Conservation (phyloP, 30 jellyfish, hydroid and myxozoan genomes). For the Catostylus mosaicus region DNA sequence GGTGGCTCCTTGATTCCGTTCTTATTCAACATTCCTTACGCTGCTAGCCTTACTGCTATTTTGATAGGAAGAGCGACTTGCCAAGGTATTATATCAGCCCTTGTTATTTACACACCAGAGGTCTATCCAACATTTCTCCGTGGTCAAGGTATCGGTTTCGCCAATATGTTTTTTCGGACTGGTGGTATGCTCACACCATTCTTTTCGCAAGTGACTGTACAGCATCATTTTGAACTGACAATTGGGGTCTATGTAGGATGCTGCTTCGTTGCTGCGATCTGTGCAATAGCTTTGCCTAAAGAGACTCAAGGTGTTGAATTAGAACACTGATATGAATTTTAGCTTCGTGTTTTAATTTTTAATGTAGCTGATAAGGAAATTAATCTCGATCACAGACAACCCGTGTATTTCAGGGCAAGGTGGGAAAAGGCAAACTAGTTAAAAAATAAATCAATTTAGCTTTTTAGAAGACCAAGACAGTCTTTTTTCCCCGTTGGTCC, state of each 20-base stretch:
- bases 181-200: conserved; percentile 78
- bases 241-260: conserved; percentile 46
- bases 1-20: conserved; percentile 52
- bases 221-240: conserved; percentile 26
- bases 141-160: conserved; percentile 66
- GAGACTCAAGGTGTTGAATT: conserved; percentile 68
- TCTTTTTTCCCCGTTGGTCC: too few species aligned
- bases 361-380: background rate
- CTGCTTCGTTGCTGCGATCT: conserved; percentile 38
- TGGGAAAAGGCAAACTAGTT: too few species aligned
- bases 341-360: background rate
- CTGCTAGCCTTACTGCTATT: conserved; percentile 14
- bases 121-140: conserved; percentile 79
- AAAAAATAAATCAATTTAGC: too few species aligned
- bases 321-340: conserved; percentile 13
- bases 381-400: too few species aligned
- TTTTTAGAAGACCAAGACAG: too few species aligned
- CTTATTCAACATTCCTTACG: conserved; percentile 28
- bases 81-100: conserved; percentile 64
- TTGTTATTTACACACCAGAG: conserved; percentile 76
- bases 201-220: conserved; percentile 59
- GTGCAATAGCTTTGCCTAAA: conserved; percentile 45
- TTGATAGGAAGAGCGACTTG: conserved; percentile 60
- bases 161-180: conserved; percentile 54
- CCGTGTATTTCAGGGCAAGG: too few species aligned